Evolutionary conservation across 1,140 invertebrate species (phyloP), one percentile per base, ranked within the genome.

Genomic region (Ceratina australensis): DNA sequence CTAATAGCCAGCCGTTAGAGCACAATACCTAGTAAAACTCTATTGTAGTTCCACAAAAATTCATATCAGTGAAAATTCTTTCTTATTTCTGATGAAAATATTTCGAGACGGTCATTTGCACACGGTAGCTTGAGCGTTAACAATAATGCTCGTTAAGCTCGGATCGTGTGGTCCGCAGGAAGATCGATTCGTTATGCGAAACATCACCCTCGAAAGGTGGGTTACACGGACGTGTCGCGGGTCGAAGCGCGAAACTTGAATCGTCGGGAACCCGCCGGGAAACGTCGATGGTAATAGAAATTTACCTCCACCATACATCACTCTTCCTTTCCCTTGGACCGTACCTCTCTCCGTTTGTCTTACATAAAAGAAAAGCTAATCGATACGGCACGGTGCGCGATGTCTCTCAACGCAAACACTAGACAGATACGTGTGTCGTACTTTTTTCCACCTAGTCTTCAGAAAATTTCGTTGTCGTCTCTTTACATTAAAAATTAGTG

Each of bases 291-390:
- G 52, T 80, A 80, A 81, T 16, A 13, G 7, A 26, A 81, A 72
- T 82, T 78, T 74, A 83, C 61, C 50, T 82, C 63, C 52, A 71
- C 75, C 42, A 65, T 52, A 56, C 64, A 67, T 50, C 52, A 28
- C 49, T 59, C 56, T 60, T 66, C 22, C 56, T 54, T 65, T 60
- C 16, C 57, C 12, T 52, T 66, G 4, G 20, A 16, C 49, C 12
- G 20, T 24, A 5, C 22, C 49, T 15, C 24, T 16, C 16, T 18
- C 20, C 18, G 2, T 69, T 52, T 54, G 0, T 60, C 64, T 71
- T 71, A 73, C 20, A 64, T 73, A 64, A 73, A 73, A 24, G 26
- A 33, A 54, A 20, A 16, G 59, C 28, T 33, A 26, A 64, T 73
- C 60, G 71, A 73, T 73, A 54, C 8, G 10, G 20, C 49, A 18